These are phyloP conservation scores for Coccyzus lansbergi DNA, from an alignment of 2,797 vertebrate species.

Conservation along the genomic window DNA sequence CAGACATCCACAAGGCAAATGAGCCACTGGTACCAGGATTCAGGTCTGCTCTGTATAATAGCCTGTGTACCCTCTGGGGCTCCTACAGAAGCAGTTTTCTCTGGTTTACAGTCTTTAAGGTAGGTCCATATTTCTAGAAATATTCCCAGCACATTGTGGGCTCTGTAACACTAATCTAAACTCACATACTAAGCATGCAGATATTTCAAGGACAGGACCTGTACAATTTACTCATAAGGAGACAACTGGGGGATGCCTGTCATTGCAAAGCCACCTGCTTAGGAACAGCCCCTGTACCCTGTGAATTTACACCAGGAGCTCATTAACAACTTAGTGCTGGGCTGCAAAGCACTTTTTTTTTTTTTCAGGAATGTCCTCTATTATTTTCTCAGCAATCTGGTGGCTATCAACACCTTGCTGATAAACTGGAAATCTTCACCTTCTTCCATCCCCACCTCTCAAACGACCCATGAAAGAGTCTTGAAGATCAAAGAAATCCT, in stretches of 20 bases:
- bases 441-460: slow-evolving; percentile 62
- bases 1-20: not conserved
- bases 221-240: not conserved
- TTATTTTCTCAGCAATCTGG: slow-evolving; percentile 53
- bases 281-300: not conserved
- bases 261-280: slow-evolving; percentile 32
- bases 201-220: not conserved
- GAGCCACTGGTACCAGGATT: not conserved
- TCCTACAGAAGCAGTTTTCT: not conserved
- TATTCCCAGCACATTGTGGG: not conserved
- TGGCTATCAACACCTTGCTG: slow-evolving; percentile 70
- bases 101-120: not conserved
- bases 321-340: slow-evolving; percentile 65
- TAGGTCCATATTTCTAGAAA: not conserved
- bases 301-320: slow-evolving; percentile 42
- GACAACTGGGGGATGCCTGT: not conserved
- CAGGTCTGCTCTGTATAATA: rapidly evolving
- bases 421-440: slow-evolving; percentile 75
- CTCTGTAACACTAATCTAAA: not conserved
- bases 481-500: slow-evolving; percentile 80
- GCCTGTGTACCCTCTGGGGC: not conserved
- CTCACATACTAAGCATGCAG: not conserved
- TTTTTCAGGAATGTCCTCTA: slow-evolving; percentile 22
- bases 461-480: slow-evolving; percentile 71
- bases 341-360: not conserved